phyloP scores from a whole-genome alignment of 2,113 vertebrate genomes.

The Cervus canadensis region DNA sequence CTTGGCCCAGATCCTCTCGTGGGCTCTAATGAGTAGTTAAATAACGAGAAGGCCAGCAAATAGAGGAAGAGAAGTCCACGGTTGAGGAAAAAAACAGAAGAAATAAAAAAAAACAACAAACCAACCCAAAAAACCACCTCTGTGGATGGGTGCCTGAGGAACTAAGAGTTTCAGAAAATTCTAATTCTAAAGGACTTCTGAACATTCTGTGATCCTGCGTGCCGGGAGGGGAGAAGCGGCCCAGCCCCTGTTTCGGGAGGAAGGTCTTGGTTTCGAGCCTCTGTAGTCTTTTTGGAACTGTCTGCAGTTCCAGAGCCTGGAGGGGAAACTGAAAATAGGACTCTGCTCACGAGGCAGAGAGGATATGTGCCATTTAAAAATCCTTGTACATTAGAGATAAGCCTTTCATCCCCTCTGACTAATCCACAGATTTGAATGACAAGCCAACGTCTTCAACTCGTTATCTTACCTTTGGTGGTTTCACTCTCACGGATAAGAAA shows the following conservation, averaged over 20 bases:
- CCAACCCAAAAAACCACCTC: not conserved
- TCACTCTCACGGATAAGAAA: constrained; percentile 98
- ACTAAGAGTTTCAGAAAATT: not conserved
- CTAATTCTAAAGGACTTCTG: not conserved
- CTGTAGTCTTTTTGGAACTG: not conserved
- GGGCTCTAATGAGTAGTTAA: not conserved
- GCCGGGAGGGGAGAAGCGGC: not conserved
- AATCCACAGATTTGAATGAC: not conserved
- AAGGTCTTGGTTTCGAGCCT: not conserved
- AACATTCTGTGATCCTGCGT: not conserved
- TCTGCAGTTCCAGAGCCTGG: not conserved
- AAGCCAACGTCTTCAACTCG: not conserved
- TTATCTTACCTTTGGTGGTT: constrained; percentile 94
- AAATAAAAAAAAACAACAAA: not conserved
- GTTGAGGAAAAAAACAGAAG: not conserved
- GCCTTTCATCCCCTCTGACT: not conserved
- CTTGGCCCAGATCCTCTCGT: not conserved
- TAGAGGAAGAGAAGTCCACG: not conserved
- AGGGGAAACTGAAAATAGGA: not conserved
- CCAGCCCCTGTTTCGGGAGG: not conserved
- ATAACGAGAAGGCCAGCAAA: not conserved
- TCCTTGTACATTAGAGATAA: not conserved
- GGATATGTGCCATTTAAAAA: not conserved
- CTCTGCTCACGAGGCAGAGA: not conserved
- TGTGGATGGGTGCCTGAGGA: not conserved